Base-by-base conservation (phyloP, 2,888 invertebrate species). In the Epirrhoe alternata region DNA sequence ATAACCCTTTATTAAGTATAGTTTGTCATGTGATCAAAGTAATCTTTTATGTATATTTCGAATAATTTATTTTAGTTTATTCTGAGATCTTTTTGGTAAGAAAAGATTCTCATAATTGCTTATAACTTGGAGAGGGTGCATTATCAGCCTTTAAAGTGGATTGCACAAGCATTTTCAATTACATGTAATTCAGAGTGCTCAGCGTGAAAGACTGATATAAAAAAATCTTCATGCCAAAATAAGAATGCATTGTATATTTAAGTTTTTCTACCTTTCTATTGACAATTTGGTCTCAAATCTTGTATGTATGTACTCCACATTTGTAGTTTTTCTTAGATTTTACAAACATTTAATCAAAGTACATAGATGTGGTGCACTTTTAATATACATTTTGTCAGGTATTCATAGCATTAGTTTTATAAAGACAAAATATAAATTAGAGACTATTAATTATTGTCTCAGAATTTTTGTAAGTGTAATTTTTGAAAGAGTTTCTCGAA, bases 171-270 rank as follows among this genome's bases (percentile, higher is more conserved):
- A 85, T 81, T 75, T 59, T 76, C 71, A 67, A 60, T 75, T 67
- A 63, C 67, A n/a, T n/a, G n/a, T n/a, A 76, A 70, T 72, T 71
- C 77, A 74, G 83, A 79, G 89, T 86, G 91, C 90, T 91, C 90
- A 89, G 87, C 80, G 82, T 87, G 82, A 83, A 92, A 92, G 92
- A 92, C 92, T 92, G 92, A 92, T 90, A 87, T 86, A 60, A 51
- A 61, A 55, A 57, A 70, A 63, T 86, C 55, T 69, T 65, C 74
- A 73, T 74, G 84, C 85, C 86, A 85, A 88, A 85, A 78, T 74
- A 62, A 71, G 77, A 75, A 74, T 71, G 75, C 78, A 66, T 47
- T 50, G 30, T 61, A 64, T 54, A 33, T 51, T 30, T 55, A 53
- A 33, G 76, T 71, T 79, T 79, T 77, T 76, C 76, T 75, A 82